A percentile compares a stretch with the other conserved stretches of the same genome.
Evolutionary conservation across 1,140 invertebrate species (phyloP).

Genomic region (Lasioglossum baleicum): DNA sequence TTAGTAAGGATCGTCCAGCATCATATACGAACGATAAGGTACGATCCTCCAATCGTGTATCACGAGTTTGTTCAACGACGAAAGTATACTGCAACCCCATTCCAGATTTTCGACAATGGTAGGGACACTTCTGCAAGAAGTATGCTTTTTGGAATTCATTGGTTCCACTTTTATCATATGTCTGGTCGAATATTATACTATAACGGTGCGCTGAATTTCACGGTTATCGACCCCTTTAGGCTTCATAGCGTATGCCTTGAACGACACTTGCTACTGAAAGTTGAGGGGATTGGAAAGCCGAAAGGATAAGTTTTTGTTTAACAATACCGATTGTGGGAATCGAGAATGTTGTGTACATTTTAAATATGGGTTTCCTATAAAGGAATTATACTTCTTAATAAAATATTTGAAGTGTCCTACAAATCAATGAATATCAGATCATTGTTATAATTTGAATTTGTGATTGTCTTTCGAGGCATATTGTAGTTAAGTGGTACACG

Average conservation of each 20-base stretch:
- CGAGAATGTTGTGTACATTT: too few species aligned
- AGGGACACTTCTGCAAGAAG: slow-evolving; percentile 54
- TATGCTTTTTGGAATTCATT: slow-evolving; percentile 64
- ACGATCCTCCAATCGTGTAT: background rate
- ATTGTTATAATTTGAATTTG: too few species aligned
- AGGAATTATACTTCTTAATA: too few species aligned
- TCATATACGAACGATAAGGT: slow-evolving; percentile 49
- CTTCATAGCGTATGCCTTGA: background rate
- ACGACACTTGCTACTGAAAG: background rate
- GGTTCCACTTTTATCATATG: slow-evolving; percentile 66
- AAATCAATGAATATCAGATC: too few species aligned
- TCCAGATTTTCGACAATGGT: slow-evolving; percentile 59
- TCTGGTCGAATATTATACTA: slow-evolving; percentile 64
- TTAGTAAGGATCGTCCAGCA: slow-evolving; percentile 43
- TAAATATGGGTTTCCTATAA: too few species aligned
- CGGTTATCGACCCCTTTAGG: background rate
- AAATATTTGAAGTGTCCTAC: too few species aligned
- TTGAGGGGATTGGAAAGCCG: too few species aligned
- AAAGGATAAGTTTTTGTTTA: too few species aligned
- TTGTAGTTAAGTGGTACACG: too few species aligned
- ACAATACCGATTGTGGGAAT: too few species aligned
- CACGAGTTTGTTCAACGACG: background rate
- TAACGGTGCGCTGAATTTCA: slow-evolving; percentile 52
- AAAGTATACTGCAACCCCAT: background rate
- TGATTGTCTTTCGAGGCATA: too few species aligned